phyloP scores from a whole-genome alignment of 2,888 invertebrate species.

The Drosophila infuscata region DNA sequence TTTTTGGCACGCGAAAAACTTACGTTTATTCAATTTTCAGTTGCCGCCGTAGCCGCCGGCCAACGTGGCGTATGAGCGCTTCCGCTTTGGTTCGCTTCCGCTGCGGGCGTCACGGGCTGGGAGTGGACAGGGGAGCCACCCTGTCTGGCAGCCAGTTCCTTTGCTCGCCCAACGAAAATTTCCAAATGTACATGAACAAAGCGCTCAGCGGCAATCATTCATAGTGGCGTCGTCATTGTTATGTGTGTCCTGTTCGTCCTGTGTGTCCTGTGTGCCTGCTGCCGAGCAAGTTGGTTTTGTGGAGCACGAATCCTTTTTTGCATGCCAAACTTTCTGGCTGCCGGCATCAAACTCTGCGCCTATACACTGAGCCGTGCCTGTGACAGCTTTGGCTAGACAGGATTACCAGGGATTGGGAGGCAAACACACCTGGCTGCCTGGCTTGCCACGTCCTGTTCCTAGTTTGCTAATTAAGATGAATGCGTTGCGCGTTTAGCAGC shows the following conservation, averaged over 20 bases:
- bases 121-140: conserved; percentile 1
- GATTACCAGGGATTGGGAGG: not conserved
- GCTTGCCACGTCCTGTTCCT: conserved; percentile 5
- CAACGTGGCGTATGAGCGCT: conserved; percentile 76
- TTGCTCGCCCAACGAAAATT: conserved; percentile 38
- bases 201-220: conserved; percentile 76
- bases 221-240: conserved; percentile 69
- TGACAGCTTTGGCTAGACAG: conserved; percentile 16
- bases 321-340: conserved; percentile 63
- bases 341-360: conserved; percentile 8
- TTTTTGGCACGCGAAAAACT: conserved; percentile 80
- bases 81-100: conserved; percentile 73
- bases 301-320: conserved; percentile 57
- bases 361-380: conserved; percentile 32
- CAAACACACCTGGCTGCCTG: conserved; percentile 30
- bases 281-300: conserved; percentile 16
- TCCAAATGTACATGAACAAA: conserved; percentile 76
- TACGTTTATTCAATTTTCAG: conserved; percentile 79
- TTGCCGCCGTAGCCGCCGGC: conserved; percentile 47
- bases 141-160: conserved; percentile 54
- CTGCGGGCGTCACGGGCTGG: conserved; percentile 30
- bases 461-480: conserved; percentile 72
- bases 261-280: conserved; percentile 55
- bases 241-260: conserved; percentile 21
- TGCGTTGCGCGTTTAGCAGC: conserved; percentile 72